These are phyloP conservation scores for Eupeodes latifasciatus DNA, from an alignment of 2,888 invertebrate species.

Conservation along the genomic window DNA sequence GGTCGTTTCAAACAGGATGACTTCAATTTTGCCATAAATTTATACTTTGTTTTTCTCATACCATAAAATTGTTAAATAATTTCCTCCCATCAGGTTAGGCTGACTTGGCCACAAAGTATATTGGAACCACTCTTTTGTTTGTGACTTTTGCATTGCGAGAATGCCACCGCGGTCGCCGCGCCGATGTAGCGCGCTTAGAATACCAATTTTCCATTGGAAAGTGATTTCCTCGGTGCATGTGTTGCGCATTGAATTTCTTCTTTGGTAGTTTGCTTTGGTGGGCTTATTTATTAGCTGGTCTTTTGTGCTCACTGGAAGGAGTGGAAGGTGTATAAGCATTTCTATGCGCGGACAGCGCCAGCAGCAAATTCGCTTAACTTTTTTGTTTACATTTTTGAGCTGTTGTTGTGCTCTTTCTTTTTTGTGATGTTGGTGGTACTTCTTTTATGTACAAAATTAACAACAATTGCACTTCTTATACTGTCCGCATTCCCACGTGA, in stretches of 20 bases:
- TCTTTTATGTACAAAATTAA: conserved; percentile 10
- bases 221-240: conserved; percentile 65
- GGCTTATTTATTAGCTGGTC: conserved; percentile 50
- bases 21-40: conserved; percentile 46
- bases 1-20: conserved; percentile 27
- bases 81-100: not conserved
- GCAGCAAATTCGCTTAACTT: not conserved
- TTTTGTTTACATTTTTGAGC: conserved; percentile 62
- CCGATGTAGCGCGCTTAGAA: conserved; percentile 26
- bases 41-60: not conserved
- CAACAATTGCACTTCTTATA: conserved; percentile 47
- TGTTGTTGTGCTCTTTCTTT: conserved; percentile 31
- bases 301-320: conserved; percentile 59
- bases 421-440: not conserved
- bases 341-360: not conserved
- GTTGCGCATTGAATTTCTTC: conserved; percentile 61
- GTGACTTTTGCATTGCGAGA: conserved; percentile 12
- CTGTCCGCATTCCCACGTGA: conserved; percentile 75
- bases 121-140: conserved; percentile 33
- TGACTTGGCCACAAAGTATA: not conserved
- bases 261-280: conserved; percentile 47
- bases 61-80: conserved; percentile 42
- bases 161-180: not conserved
- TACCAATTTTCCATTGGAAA: conserved; percentile 67
- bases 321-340: not conserved